Evolutionary conservation across 2,113 vertebrate genomes (phyloP).

Genomic region (Lophius piscatorius): DNA sequence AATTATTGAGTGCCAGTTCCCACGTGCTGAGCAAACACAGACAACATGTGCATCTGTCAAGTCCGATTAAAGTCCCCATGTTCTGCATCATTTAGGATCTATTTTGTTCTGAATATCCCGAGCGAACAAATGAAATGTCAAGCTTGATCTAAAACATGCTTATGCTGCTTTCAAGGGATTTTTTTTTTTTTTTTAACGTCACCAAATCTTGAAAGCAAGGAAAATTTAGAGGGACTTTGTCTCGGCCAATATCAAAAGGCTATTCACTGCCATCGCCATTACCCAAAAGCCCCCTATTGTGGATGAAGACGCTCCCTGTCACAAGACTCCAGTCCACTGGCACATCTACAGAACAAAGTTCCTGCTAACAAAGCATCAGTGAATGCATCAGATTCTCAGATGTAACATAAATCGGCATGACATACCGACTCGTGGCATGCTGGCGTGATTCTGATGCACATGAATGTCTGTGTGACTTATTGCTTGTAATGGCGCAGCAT

Average conservation of each 20-base stretch:
- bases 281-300: conserved; percentile 72
- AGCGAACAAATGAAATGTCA: conserved; percentile 54
- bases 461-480: conserved; percentile 18
- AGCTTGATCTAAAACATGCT: conserved; percentile 56
- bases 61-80: conserved; percentile 38
- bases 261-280: conserved; percentile 56
- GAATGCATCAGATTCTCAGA: conserved; percentile 73
- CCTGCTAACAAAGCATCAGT: conserved; percentile 61
- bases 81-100: conserved; percentile 47
- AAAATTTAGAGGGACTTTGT: conserved; percentile 63
- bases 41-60: conserved; percentile 60
- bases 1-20: conserved; percentile 52
- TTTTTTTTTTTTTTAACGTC: conserved; percentile 39
- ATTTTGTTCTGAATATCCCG: conserved; percentile 45
- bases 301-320: conserved; percentile 60
- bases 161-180: conserved; percentile 40
- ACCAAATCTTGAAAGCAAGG: conserved; percentile 56
- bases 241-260: conserved; percentile 73
- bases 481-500: not conserved
- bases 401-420: conserved; percentile 58
- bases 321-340: conserved; percentile 63
- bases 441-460: conserved; percentile 12
- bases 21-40: conserved; percentile 40
- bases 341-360: conserved; percentile 53
- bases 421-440: conserved; percentile 66